These are phyloP conservation scores for Sclerurus mexicanus DNA, from an alignment of 2,113 vertebrate species.

Conservation along the genomic window DNA sequence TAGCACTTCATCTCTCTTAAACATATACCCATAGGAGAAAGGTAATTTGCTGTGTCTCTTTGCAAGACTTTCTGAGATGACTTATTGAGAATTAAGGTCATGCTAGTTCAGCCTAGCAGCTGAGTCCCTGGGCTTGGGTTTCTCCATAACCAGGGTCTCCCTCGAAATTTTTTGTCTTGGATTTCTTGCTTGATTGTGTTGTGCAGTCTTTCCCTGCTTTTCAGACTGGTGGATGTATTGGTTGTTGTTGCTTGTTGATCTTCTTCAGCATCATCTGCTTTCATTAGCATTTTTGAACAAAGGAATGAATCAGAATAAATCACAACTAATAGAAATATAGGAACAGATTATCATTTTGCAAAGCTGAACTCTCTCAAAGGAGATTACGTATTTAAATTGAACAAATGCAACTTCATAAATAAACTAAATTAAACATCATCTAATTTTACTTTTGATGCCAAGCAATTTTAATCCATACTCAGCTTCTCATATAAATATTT, in stretches of 20 bases:
- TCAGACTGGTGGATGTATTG: not conserved
- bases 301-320: constrained; percentile 59
- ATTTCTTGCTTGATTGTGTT: not conserved
- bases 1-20: not conserved
- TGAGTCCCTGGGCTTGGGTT: not conserved
- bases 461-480: constrained; percentile 45
- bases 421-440: constrained; percentile 57
- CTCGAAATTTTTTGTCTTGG: not conserved
- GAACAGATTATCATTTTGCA: constrained; percentile 52
- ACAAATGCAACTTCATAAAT: constrained; percentile 64
- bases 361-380: constrained; percentile 40
- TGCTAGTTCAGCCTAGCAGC: not conserved
- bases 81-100: not conserved
- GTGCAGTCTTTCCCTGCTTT: not conserved
- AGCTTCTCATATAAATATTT: constrained; percentile 53
- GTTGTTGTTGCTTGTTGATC: not conserved
- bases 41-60: constrained; percentile 7
- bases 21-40: not conserved
- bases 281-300: constrained; percentile 59
- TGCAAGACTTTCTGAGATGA: not conserved
- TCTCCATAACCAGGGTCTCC: not conserved
- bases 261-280: constrained; percentile 24
- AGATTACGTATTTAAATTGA: constrained; percentile 63
- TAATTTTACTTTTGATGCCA: constrained; percentile 61
- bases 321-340: constrained; percentile 57